phyloP scores from a whole-genome alignment of 2,797 vertebrate genomes.

The Gymnothorax reevesii region DNA sequence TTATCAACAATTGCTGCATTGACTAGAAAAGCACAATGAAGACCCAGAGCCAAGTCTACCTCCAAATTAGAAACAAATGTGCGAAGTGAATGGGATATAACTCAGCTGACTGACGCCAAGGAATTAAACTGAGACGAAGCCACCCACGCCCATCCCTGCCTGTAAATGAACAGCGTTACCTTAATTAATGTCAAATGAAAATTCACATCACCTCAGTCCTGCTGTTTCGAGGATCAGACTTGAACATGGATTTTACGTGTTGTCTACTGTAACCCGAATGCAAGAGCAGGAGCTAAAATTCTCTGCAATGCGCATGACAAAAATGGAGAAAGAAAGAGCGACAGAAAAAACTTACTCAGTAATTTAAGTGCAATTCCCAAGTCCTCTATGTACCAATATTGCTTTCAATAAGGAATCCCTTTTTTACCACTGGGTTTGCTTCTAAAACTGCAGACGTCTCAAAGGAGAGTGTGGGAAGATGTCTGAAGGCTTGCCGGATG shows the following conservation, averaged over 20 bases:
- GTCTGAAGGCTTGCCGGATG: constrained; percentile 12
- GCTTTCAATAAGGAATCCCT: not conserved
- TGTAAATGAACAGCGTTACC: constrained; percentile 9
- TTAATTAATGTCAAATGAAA: constrained; percentile 18
- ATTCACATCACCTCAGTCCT: not conserved
- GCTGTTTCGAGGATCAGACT: not conserved
- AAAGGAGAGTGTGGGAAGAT: not conserved
- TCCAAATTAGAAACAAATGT: constrained; percentile 17
- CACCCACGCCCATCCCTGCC: not conserved
- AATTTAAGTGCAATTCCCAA: constrained; percentile 13
- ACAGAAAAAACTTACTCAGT: constrained; percentile 12
- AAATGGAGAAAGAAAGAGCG: not conserved
- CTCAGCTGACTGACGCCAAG: not conserved
- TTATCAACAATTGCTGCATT: constrained; percentile 24
- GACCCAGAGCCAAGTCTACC: not conserved
- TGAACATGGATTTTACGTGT: not conserved
- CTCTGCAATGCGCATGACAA: not conserved
- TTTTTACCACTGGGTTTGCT: not conserved
- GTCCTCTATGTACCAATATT: not conserved
- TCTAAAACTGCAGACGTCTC: constrained; percentile 7
- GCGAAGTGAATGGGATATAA: not conserved
- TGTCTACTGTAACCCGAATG: constrained; percentile 3
- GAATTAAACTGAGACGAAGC: no score
- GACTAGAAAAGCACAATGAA: not conserved
- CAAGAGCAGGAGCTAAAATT: not conserved